Evolutionary conservation across 1,140 invertebrate species (phyloP).

Genomic region (Lepidurus arcticus): DNA sequence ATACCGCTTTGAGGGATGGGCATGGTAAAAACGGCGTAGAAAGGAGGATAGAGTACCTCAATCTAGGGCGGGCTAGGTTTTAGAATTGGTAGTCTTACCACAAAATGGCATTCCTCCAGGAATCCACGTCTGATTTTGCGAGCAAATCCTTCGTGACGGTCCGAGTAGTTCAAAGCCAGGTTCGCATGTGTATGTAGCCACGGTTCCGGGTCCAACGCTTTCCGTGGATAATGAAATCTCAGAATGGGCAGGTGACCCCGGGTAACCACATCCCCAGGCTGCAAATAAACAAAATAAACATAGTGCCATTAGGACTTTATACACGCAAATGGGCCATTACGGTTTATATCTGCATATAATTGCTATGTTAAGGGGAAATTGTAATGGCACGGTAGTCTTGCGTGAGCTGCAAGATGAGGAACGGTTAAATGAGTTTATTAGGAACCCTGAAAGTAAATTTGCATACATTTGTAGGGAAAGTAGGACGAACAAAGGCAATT

Average conservation of each 20-base stretch:
- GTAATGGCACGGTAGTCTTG: background rate
- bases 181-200: slow-evolving; percentile 82
- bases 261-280: slow-evolving; percentile 64
- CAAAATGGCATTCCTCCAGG: slow-evolving; percentile 90
- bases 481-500: no score
- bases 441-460: no score
- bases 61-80: background rate
- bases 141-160: slow-evolving; percentile 69
- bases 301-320: background rate
- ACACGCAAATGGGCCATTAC: background rate
- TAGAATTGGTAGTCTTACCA: slow-evolving; percentile 61
- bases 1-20: background rate
- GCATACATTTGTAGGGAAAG: no score
- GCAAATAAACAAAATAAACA: slow-evolving; percentile 1
- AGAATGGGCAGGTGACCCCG: slow-evolving; percentile 87
- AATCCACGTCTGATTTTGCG: slow-evolving; percentile 68
- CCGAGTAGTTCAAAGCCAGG: slow-evolving; percentile 85
- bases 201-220: slow-evolving; percentile 56
- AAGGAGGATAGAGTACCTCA: background rate
- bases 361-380: background rate
- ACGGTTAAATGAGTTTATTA: no score
- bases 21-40: background rate
- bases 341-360: background rate
- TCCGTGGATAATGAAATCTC: slow-evolving; percentile 70
- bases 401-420: no score